Base-by-base conservation (phyloP, 2,113 vertebrate genomes). In the Thunnus maccoyii region DNA sequence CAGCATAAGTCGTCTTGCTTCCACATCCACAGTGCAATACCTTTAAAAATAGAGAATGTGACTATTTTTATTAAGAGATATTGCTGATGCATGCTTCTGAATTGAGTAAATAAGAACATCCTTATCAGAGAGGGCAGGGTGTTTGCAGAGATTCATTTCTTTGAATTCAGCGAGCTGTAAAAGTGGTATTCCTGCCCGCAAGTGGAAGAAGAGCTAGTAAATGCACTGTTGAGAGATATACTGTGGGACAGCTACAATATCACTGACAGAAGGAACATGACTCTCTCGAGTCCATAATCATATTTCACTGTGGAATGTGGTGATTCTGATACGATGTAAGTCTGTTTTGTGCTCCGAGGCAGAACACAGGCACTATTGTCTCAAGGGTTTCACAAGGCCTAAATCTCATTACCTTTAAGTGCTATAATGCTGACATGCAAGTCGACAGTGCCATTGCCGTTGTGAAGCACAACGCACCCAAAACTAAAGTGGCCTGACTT, bases 351-450 rank as follows among this genome's bases (percentile, higher is more conserved):
- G 82, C 86, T 84, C 32, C 65, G 25, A 20, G 85, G 76, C 84
- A 77, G 75, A 88, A 87, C 78, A 85, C 11, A 36, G 69, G 50
- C 64, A 9, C 65, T 52, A 77, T 75, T 89, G 82, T 92, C 83
- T 92, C 74, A 22, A 72, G 76, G 82, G 73, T 84, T 88, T 86
- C 72, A 84, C 67, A 32, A 75, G 75, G 66, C 58, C 81, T 78
- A 65, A 88, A 89, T 89, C 91, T 92, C 87, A 91, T 93, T 91
- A 91, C 83, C 69, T 86, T 84, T 85, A 82, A 90, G 87, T 82
- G 82, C 83, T 88, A 2, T 71, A 87, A 86, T 86, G 79, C 85
- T 86, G 78, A 91, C 73, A 84, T 68, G 85, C 61, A 72, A 75
- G 73, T 75, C 18, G 41, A 63, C 75, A 25, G 41, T 13, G 86